Evolutionary conservation across 2,888 invertebrate genomes (phyloP).

Genomic region (Synanthedon formicaeformis): DNA sequence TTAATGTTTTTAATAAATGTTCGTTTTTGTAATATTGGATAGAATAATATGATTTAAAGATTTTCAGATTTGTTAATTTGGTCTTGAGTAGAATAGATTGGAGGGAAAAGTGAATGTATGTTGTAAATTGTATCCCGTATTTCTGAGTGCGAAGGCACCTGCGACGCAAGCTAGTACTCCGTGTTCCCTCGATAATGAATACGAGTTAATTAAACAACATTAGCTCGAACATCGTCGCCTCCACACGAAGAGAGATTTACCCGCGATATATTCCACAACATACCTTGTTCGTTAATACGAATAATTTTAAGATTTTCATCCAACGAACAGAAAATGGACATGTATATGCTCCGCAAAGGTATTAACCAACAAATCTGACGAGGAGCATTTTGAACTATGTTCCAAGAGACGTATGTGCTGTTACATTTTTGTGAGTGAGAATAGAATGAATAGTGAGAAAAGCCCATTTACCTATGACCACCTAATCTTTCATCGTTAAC

Average conservation of each 20-base stretch:
- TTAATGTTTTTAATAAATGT: too few species aligned
- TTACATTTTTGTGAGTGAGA: too few species aligned
- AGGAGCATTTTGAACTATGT: too few species aligned
- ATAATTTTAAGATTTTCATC: neutral
- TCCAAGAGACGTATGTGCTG: too few species aligned
- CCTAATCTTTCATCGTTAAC: too few species aligned
- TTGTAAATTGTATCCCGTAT: slow-evolving; percentile 21
- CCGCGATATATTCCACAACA: neutral
- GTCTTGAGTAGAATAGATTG: neutral
- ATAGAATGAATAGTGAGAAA: too few species aligned
- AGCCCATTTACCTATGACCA: too few species aligned
- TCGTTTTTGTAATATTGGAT: too few species aligned
- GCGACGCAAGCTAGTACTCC: slow-evolving; percentile 24
- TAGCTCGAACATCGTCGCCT: slow-evolving; percentile 59
- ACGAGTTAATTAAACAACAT: slow-evolving; percentile 67
- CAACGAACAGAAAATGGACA: neutral
- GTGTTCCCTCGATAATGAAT: slow-evolving; percentile 53
- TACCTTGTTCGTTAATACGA: neutral
- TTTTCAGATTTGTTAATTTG: too few species aligned
- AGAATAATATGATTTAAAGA: too few species aligned
- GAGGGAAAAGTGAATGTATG: slow-evolving; percentile 13
- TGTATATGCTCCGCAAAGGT: neutral
- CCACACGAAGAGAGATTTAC: slow-evolving; percentile 56
- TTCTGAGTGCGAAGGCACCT: slow-evolving; percentile 26
- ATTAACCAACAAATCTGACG: too few species aligned